Conservation (phyloP, 1,140 invertebrate species). For the Eupeodes corollae region DNA sequence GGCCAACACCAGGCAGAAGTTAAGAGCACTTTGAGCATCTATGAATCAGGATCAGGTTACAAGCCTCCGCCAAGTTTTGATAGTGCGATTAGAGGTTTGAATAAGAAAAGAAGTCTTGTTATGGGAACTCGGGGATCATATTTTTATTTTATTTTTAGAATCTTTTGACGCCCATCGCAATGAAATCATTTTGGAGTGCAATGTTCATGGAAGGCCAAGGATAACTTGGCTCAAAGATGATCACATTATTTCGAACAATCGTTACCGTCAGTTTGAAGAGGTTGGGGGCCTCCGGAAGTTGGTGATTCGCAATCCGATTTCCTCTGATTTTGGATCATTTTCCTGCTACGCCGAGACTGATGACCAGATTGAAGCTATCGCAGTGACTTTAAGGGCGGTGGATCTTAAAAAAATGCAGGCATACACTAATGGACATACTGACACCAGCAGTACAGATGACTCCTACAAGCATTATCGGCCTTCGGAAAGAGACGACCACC, state of each 20-base stretch:
- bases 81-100: conserved; percentile 14
- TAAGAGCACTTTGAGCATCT: conserved; percentile 48
- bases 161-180: conserved; percentile 37
- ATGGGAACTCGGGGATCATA: neutral
- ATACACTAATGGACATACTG: too few species aligned
- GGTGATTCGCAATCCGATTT: conserved; percentile 46
- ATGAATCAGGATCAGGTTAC: conserved; percentile 22
- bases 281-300: conserved; percentile 51
- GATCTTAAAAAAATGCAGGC: conserved; percentile 16
- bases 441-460: too few species aligned
- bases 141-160: conserved; percentile 29
- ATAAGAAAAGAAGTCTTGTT: neutral
- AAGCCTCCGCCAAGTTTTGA: conserved; percentile 23
- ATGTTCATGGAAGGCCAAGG: conserved; percentile 46
- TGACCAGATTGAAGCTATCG: conserved; percentile 28
- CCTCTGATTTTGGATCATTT: conserved; percentile 50
- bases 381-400: conserved; percentile 16
- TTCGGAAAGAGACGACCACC: neutral
- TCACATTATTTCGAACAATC: conserved; percentile 40
- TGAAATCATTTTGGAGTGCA: conserved; percentile 52
- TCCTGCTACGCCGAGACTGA: conserved; percentile 48
- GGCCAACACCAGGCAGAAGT: conserved; percentile 47
- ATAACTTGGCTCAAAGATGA: conserved; percentile 58
- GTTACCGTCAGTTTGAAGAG: conserved; percentile 44
- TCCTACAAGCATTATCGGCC: neutral